Evolutionary conservation across 2,113 vertebrate species (phyloP).

Genomic region (Ceyx melanurus): DNA sequence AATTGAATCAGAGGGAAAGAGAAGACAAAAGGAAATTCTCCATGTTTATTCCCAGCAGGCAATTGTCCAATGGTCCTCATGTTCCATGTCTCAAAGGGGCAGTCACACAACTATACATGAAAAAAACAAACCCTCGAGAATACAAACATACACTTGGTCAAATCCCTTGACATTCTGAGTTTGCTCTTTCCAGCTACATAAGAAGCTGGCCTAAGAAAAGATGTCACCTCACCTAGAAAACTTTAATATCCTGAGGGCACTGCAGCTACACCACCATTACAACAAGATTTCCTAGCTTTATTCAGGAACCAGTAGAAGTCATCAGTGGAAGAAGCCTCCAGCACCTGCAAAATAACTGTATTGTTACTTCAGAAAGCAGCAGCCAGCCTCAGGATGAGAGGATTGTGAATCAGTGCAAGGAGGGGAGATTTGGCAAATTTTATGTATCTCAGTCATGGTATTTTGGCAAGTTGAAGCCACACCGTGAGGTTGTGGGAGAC

Average conservation of each 20-base stretch:
- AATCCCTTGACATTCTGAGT: background rate
- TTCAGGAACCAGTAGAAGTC: background rate
- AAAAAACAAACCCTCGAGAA: background rate
- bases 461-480: slow-evolving; percentile 25
- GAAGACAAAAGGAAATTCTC: background rate
- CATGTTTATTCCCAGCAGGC: background rate
- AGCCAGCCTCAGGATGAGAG: slow-evolving; percentile 27
- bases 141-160: background rate
- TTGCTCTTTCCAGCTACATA: background rate
- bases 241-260: background rate
- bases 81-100: background rate
- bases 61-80: background rate
- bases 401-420: slow-evolving; percentile 33
- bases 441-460: background rate
- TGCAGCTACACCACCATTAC: background rate
- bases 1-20: background rate
- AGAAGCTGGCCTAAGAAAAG: background rate
- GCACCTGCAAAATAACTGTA: slow-evolving; percentile 56
- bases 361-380: slow-evolving; percentile 19
- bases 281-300: background rate
- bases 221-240: background rate
- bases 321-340: slow-evolving; percentile 7
- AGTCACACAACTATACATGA: background rate
- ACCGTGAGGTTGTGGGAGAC: slow-evolving; percentile 12
- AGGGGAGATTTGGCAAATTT: slow-evolving; percentile 8